Evolutionary conservation across 2,888 invertebrate genomes (phyloP).

Genomic region (Omphaloscelis lunosa): DNA sequence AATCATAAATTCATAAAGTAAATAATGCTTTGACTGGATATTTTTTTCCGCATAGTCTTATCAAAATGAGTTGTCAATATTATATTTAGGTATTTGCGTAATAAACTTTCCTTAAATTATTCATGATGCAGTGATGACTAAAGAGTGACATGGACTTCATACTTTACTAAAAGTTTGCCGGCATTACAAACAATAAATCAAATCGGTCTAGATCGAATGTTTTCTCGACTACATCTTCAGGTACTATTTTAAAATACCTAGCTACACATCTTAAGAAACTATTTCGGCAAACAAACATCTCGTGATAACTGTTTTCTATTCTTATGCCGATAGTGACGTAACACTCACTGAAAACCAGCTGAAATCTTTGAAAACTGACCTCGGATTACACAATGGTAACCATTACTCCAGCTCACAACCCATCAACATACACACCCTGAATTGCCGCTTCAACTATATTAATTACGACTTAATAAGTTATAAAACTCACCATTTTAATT

Average conservation of each 20-base stretch:
- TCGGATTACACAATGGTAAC: constrained; percentile 20
- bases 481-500: constrained; percentile 84
- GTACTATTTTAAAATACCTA: constrained; percentile 16
- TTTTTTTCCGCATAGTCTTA: background rate
- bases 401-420: background rate
- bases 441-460: constrained; percentile 22
- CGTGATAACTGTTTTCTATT: constrained; percentile 60
- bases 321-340: constrained; percentile 73
- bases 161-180: constrained; percentile 20
- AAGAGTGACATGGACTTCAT: background rate
- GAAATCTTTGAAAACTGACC: constrained; percentile 52
- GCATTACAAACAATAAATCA: background rate
- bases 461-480: constrained; percentile 47
- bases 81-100: constrained; percentile 1
- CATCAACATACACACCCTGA: background rate
- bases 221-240: background rate
- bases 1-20: constrained; percentile 4
- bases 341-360: constrained; percentile 58
- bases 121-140: background rate
- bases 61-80: constrained; percentile 2
- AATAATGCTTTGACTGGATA: background rate
- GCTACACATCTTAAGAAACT: constrained; percentile 20
- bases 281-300: constrained; percentile 46
- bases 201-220: background rate
- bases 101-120: constrained; percentile 16